Base-by-base conservation (phyloP, 2,888 invertebrate genomes). In the Apodemia mormo region DNA sequence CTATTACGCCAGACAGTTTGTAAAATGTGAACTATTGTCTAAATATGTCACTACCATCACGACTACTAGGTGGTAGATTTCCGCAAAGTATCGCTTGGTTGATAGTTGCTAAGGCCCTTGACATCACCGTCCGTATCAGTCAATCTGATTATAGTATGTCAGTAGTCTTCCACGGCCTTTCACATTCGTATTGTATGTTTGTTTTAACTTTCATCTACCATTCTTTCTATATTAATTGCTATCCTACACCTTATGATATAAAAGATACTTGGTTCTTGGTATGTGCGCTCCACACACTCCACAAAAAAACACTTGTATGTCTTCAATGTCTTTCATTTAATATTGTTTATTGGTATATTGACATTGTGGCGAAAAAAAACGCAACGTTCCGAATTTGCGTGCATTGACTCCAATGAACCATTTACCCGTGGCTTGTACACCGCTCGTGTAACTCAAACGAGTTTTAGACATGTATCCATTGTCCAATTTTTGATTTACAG, bases 361-460 rank as follows among this genome's bases (percentile, higher is more conserved):
- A 73, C 69, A 70, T 68, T 67, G 70, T 64, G 61, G 61, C 37
- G 72, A 80, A 87, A 84, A 22, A 87, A 89, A 86, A 82, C 76
- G 82, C 83, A 81, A 82, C 80, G 83, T 80, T 81, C 86, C 86
- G 82, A 89, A 90, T 86, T 85, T 83, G 83, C 81, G 79, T 85
- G 83, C 90, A 80, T 88, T 89, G 88, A 89, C 89, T 89, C 80
- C 80, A 85, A 85, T 88, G 88, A 82, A 86, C 86, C 87, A 89
- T 88, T 88, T 89, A 85, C 81, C 76, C 76, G 75, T 76, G 78
- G 79, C 73, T 76, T 76, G 76, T 75, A 76, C 81, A 80, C 82
- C 80, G 83, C 81, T 82, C 80, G 80, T 64, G 61, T 64, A 64
- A 64, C 61, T 75, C 79, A 82, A 87, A 89, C 90, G 79, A 82